Base-by-base conservation (phyloP, 2,797 vertebrate genomes). In the Dallia pectoralis region DNA sequence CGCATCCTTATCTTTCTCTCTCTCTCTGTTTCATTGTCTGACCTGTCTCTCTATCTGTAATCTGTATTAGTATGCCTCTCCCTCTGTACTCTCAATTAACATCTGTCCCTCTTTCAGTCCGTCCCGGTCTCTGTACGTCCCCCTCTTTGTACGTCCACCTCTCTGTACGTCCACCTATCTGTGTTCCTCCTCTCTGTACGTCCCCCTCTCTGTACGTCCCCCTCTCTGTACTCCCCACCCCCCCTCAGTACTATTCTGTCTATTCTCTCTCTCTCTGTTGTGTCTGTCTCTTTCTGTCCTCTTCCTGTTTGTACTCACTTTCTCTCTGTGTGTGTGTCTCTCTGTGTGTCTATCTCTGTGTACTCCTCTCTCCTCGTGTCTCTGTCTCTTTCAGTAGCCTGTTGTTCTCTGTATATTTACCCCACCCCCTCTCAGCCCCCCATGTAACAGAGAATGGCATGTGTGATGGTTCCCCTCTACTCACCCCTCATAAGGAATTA, bases 401-500 rank as follows among this genome's bases (percentile, higher is more conserved):
- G 16, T 25, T 66, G 18, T 44, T 48, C 40, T 47, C 48, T 40
- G 64, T 67, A 65, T 56, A n/a, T 53, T 8, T 53, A 22, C 14
- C 61, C 7, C 27, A 2, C 61, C 27, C 69, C 40, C 15, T 29
- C 51, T 56, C 51, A 56, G 19, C n/a, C n/a, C 51, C 36, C 53
- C 25, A 73, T 81, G 77, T 79, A 85, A 86, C 79, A 81, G 78
- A 84, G 80, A 81, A 75, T 77, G 82, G 84, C 83, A 82, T 79
- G 76, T 82, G 85, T 83, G 83, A 77, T 81, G 78, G 80, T 56
- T 82, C 59, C 74, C 75, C 71, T 77, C 70, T 76, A 77, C 74
- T 84, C 75, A 77, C 77, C 76, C 80, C 83, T 87, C 85, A 82
- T 73, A 81, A 86, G 80, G 83, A 85, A 86, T 84, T 74, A 83